phyloP scores from a whole-genome alignment of 1,140 invertebrate genomes.

The Ridgeia piscesae region DNA sequence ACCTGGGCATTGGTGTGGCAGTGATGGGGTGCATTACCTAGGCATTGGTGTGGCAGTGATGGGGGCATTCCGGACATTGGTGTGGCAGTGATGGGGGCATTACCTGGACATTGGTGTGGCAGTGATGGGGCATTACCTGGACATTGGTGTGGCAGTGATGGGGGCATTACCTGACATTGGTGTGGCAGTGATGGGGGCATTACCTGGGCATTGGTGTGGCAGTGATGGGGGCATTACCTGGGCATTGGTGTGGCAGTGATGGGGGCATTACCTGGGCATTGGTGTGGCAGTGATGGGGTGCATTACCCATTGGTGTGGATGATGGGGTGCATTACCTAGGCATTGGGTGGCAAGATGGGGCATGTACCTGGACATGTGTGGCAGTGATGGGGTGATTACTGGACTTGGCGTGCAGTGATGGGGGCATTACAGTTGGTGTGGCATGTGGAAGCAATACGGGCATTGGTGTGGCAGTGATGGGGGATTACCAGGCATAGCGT shows the following conservation, averaged over 20 bases:
- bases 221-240: neutral
- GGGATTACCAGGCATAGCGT: no score
- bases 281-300: neutral
- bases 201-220: conserved; percentile 10
- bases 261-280: conserved; percentile 10
- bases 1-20: conserved; percentile 13
- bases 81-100: neutral
- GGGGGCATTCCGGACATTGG: neutral
- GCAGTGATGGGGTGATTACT: neutral
- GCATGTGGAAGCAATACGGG: neutral
- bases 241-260: no score
- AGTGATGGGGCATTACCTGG: conserved; percentile 5
- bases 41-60: no score
- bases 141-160: neutral
- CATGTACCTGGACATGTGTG: no score
- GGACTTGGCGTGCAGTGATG: neutral
- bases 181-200: neutral
- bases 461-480: neutral
- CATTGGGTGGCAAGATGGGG: neutral
- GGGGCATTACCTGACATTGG: no score
- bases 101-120: no score
- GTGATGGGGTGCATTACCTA: no score
- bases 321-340: conserved; percentile 14
- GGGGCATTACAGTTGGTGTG: neutral
- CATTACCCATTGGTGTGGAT: no score